A percentile compares a stretch with the other conserved stretches of the same genome.
phyloP scores from a whole-genome alignment of 2,113 vertebrate genomes.

The Pollachius pollachius region DNA sequence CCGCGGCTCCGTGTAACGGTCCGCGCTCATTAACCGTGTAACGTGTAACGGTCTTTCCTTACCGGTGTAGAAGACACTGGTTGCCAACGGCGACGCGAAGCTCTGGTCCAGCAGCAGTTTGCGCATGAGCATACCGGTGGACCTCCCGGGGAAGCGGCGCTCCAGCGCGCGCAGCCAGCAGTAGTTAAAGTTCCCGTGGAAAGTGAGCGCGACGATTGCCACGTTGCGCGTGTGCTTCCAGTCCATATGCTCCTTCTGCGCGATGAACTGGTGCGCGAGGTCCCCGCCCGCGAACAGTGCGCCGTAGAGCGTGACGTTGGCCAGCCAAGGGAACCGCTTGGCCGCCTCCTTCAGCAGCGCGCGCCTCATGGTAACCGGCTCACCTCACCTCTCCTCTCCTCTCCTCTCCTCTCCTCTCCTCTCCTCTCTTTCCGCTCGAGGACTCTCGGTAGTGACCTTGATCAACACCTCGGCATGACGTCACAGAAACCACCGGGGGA shows the following conservation, averaged over 20 bases:
- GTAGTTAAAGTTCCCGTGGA: slow-evolving; percentile 89
- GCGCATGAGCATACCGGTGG: slow-evolving; percentile 71
- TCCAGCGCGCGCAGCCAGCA: slow-evolving; percentile 84
- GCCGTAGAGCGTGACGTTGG: slow-evolving; percentile 82
- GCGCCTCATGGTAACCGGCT: slow-evolving; percentile 53
- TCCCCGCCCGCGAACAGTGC: slow-evolving; percentile 83
- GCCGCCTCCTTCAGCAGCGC: slow-evolving; percentile 59
- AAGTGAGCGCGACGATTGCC: slow-evolving; percentile 78
- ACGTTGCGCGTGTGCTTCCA: slow-evolving; percentile 83
- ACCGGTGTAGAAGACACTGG: slow-evolving; percentile 85
- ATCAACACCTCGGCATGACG: too few relatives aligned
- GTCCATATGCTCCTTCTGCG: slow-evolving; percentile 71
- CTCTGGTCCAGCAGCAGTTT: slow-evolving; percentile 87
- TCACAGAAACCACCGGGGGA: too few relatives aligned
- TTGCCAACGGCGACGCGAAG: slow-evolving; percentile 77
- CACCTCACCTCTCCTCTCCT: slow-evolving; percentile 1
- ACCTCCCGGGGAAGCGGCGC: slow-evolving; percentile 80
- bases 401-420: slow-evolving; percentile 17
- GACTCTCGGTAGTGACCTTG: too few relatives aligned
- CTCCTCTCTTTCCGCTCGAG: too few relatives aligned
- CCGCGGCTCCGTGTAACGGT: too few relatives aligned
- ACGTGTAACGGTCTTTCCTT: neutral
- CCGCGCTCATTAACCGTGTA: too few relatives aligned
- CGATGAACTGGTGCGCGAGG: slow-evolving; percentile 77
- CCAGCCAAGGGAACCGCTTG: slow-evolving; percentile 80